These are phyloP conservation scores for Podarcis siculus DNA, from an alignment of 2,797 vertebrate genomes.

Conservation along the genomic window DNA sequence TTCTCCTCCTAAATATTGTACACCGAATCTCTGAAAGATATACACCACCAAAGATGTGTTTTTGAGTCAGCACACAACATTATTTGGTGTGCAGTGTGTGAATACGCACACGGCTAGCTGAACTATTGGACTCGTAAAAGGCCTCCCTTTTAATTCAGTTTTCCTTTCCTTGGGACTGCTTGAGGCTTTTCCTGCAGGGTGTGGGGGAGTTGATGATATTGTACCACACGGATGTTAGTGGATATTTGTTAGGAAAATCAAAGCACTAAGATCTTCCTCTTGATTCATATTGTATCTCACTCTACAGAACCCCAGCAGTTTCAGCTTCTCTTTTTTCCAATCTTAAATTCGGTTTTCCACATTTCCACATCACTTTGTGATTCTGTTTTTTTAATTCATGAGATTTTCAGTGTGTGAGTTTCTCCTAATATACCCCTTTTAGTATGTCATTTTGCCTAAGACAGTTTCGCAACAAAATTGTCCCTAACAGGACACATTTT, in stretches of 20 bases:
- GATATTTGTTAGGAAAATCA: too few species aligned
- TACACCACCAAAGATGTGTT: not conserved
- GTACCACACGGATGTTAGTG: not conserved
- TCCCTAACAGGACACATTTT: too few species aligned
- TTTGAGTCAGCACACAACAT: not conserved
- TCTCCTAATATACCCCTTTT: too few species aligned
- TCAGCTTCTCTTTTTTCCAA: too few species aligned
- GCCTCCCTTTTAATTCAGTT: not conserved
- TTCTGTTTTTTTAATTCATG: too few species aligned
- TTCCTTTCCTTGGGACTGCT: not conserved
- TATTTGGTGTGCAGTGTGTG: not conserved
- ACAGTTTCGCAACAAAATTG: too few species aligned
- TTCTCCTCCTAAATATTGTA: constrained; percentile 21
- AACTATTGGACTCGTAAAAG: not conserved
- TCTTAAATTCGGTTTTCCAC: too few species aligned
- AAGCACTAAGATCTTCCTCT: not conserved
- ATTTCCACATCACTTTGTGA: too few species aligned
- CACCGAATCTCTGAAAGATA: constrained; percentile 48
- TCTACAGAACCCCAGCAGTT: too few species aligned
- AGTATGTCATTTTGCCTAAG: too few species aligned
- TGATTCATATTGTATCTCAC: not conserved
- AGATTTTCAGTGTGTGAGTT: too few species aligned
- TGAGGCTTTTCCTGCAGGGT: not conserved
- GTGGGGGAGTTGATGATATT: constrained; percentile 14
- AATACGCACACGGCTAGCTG: not conserved